Percentiles rank a stretch among this genome's conserved stretches.
These are phyloP conservation scores for Ceratotherium simum DNA, from an alignment of 2,113 vertebrate genomes.

Conservation along the genomic window DNA sequence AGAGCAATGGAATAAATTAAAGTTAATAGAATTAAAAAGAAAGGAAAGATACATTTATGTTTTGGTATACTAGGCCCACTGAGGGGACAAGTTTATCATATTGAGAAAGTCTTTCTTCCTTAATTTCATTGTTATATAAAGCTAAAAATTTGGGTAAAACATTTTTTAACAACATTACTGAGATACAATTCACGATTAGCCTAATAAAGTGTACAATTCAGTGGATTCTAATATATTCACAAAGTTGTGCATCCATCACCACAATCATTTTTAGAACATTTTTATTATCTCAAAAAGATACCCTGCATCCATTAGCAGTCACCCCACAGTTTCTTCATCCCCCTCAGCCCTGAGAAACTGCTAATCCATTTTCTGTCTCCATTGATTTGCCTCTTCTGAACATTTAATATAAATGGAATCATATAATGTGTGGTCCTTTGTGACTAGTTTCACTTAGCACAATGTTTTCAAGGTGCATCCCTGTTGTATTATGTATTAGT, in stretches of 20 bases:
- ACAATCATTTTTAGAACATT: no score
- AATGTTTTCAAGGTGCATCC: not conserved
- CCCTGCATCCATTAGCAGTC: no score
- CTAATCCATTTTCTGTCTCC: no score
- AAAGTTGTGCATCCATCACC: no score
- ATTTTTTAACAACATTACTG: not conserved
- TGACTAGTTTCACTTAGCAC: not conserved
- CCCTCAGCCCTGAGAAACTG: no score
- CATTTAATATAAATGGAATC: no score
- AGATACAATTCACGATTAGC: not conserved
- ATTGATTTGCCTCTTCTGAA: no score
- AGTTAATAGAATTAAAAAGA: not conserved
- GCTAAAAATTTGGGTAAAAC: not conserved
- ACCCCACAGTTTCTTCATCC: no score
- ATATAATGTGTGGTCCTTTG: not conserved
- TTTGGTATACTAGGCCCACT: not conserved
- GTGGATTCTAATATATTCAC: no score
- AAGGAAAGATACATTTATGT: not conserved
- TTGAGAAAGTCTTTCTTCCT: not conserved
- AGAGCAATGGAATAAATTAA: not conserved
- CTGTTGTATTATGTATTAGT: not conserved
- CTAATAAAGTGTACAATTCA: not conserved
- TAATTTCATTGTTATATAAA: not conserved
- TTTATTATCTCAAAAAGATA: no score
- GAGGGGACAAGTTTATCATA: not conserved